Evolutionary conservation across 2,888 invertebrate genomes (phyloP).

Genomic region (Abrostola triplasia): DNA sequence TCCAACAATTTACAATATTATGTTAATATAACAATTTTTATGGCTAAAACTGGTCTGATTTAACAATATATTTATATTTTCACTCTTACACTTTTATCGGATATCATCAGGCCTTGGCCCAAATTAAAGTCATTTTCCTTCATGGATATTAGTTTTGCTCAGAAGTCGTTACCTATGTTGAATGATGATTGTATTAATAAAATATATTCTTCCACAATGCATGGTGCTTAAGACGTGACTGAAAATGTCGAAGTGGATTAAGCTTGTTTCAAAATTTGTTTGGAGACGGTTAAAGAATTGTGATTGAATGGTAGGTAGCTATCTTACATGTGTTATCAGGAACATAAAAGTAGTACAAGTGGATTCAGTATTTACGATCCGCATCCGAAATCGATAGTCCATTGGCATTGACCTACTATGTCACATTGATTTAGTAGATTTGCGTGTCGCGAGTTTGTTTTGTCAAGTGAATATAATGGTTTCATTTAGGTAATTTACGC

Average conservation of each 20-base stretch:
- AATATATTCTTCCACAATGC: constrained; percentile 32
- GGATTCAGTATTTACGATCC: constrained; percentile 67
- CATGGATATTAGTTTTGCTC: constrained; percentile 49
- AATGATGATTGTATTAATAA: constrained; percentile 40
- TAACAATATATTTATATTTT: constrained; percentile 41
- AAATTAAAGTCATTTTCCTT: constrained; percentile 56
- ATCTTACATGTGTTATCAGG: constrained; percentile 57
- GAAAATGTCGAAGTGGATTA: constrained; percentile 7
- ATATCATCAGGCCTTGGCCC: constrained; percentile 57
- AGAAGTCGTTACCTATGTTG: constrained; percentile 32
- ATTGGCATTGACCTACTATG: constrained; percentile 76
- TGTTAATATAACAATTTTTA: constrained; percentile 38
- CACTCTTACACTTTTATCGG: constrained; percentile 49
- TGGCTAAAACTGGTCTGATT: constrained; percentile 35
- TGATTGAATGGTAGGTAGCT: constrained; percentile 7
- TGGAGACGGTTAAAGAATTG: constrained; percentile 5
- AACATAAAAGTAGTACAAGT: constrained; percentile 66
- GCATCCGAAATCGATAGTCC: constrained; percentile 70
- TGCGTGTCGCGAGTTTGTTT: constrained; percentile 52
- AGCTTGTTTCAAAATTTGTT: constrained; percentile 1
- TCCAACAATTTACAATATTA: constrained; percentile 52
- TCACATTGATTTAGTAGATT: constrained; percentile 62
- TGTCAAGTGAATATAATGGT: constrained; percentile 14
- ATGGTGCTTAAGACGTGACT: constrained; percentile 33
- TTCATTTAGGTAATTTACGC: no score